Conservation (phyloP, 2,113 vertebrate species). For the Nipponia nippon region DNA sequence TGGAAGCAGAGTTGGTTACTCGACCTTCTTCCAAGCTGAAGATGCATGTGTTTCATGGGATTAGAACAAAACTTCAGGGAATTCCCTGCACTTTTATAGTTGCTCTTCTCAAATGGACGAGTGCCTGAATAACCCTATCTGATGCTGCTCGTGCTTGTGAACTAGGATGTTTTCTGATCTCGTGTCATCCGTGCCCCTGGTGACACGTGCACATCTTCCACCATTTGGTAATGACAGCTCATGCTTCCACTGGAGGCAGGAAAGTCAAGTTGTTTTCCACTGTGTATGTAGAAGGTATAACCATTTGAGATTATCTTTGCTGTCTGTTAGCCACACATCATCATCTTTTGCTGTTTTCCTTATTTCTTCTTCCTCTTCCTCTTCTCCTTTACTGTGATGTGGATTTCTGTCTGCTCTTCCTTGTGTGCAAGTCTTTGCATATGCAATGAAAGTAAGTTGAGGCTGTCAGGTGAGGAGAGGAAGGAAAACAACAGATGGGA, state of each 20-base stretch:
- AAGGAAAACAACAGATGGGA: not conserved
- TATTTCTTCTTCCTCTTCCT: not conserved
- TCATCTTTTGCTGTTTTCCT: not conserved
- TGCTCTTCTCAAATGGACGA: not conserved
- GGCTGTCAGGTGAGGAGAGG: not conserved
- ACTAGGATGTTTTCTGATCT: not conserved
- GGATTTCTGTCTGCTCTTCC: not conserved
- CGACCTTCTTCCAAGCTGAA: not conserved
- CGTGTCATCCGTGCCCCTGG: fast-evolving
- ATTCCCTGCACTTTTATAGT: not conserved
- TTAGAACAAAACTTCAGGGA: not conserved
- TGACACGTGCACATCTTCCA: not conserved
- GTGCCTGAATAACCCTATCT: not conserved
- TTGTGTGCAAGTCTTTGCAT: not conserved
- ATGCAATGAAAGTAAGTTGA: not conserved
- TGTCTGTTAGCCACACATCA: not conserved
- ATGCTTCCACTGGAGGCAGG: not conserved
- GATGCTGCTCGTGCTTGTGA: not conserved
- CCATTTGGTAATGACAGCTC: not conserved
- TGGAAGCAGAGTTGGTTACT: not conserved
- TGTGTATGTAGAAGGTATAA: not conserved
- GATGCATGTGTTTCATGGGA: not conserved
- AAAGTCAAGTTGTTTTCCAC: not conserved
- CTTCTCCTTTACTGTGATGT: not conserved
- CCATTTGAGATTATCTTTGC: not conserved